Evolutionary conservation across 2,797 vertebrate genomes (phyloP).

Genomic region (Phalanger gymnotis): DNA sequence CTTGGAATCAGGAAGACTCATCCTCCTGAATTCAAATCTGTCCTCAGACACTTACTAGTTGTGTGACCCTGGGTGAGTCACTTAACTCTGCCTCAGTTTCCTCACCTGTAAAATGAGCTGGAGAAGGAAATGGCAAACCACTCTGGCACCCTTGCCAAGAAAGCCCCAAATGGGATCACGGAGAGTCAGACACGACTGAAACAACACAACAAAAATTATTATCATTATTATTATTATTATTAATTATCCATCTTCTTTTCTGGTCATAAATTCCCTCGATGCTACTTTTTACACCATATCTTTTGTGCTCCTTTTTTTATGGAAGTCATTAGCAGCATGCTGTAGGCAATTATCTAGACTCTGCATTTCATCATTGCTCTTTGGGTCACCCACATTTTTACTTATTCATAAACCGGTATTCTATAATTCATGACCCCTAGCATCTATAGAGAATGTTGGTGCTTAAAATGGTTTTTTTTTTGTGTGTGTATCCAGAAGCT

Average conservation of each 20-base stretch:
- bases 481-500: neutral
- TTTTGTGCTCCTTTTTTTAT: neutral
- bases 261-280: neutral
- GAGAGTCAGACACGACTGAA: neutral
- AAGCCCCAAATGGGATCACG: neutral
- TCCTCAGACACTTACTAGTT: neutral
- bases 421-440: neutral
- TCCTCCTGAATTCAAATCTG: neutral
- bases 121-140: neutral
- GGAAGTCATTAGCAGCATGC: neutral
- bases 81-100: neutral
- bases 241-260: neutral
- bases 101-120: neutral
- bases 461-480: neutral
- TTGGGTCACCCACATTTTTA: neutral
- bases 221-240: neutral
- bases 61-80: neutral
- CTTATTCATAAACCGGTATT: neutral
- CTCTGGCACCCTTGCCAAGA: neutral
- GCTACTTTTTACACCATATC: neutral
- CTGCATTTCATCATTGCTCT: neutral
- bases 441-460: neutral
- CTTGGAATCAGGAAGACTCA: neutral
- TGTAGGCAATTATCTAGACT: neutral
- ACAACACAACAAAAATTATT: neutral